Percentiles rank a stretch among this genome's conserved stretches.
Evolutionary conservation across 1,140 invertebrate species (phyloP).

Genomic region (Drosophila paulistorum): DNA sequence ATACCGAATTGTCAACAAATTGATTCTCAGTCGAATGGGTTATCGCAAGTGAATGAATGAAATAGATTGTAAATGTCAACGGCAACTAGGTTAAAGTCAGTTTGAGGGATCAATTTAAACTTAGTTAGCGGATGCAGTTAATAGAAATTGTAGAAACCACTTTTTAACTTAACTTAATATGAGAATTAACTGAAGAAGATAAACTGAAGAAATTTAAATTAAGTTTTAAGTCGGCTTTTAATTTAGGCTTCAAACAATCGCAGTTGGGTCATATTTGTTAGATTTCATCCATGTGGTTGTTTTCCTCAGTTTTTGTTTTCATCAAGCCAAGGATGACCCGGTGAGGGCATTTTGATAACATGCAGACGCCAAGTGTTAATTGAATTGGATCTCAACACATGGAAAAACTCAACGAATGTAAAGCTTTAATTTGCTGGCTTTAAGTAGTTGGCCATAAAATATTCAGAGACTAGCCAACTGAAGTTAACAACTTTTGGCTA

Average conservation of each 20-base stretch:
- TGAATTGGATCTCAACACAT: slow-evolving; percentile 55
- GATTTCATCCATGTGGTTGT: neutral
- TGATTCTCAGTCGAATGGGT: neutral
- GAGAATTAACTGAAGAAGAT: too few relatives aligned
- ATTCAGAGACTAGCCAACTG: neutral
- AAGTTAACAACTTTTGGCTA: neutral
- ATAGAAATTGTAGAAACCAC: too few relatives aligned
- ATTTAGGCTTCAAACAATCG: neutral
- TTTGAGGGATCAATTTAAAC: too few relatives aligned
- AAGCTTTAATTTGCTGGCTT: slow-evolving; percentile 28
- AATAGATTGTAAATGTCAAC: slow-evolving; percentile 8
- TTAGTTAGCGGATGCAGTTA: too few relatives aligned
- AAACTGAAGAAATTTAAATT: too few relatives aligned
- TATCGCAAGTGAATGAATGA: neutral
- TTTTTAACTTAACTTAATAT: too few relatives aligned
- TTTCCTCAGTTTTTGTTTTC: too few relatives aligned
- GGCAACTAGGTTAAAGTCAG: neutral
- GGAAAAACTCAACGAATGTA: slow-evolving; percentile 27
- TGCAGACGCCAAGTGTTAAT: slow-evolving; percentile 55
- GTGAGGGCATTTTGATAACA: slow-evolving; percentile 43
- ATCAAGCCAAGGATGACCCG: too few relatives aligned
- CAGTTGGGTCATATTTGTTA: neutral
- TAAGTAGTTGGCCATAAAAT: neutral
- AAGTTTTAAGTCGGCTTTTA: neutral
- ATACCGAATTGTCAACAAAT: slow-evolving; percentile 25